Conservation (phyloP, 1,140 invertebrate genomes). For the Copidosoma floridanum region DNA sequence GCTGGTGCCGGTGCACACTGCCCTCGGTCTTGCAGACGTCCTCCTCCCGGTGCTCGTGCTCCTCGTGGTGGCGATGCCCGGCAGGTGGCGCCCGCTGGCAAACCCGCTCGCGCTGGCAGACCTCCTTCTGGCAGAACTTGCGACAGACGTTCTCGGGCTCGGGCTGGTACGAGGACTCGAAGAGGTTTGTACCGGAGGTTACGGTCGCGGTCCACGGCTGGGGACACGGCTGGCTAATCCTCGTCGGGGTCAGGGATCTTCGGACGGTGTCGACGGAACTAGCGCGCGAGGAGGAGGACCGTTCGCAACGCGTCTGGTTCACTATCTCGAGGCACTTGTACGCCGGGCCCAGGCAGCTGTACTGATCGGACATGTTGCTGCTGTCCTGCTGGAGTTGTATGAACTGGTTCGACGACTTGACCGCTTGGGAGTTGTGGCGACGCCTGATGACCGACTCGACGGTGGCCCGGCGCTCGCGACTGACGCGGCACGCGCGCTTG, state of each 20-base stretch:
- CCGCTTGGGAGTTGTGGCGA: no score
- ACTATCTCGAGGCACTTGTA: slow-evolving; percentile 45
- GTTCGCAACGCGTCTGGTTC: slow-evolving; percentile 33
- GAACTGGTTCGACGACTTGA: no score
- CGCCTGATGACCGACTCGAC: slow-evolving; percentile 34
- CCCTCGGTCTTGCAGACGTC: slow-evolving; percentile 25
- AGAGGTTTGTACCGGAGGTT: slow-evolving; percentile 37
- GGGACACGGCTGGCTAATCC: slow-evolving; percentile 50
- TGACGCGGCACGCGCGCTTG: slow-evolving; percentile 31
- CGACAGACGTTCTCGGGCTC: slow-evolving; percentile 39
- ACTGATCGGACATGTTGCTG: slow-evolving; percentile 40
- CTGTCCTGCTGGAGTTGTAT: slow-evolving; percentile 12
- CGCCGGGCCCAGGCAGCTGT: slow-evolving; percentile 45
- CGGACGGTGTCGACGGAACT: slow-evolving; percentile 47
- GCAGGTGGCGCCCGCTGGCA: slow-evolving; percentile 32
- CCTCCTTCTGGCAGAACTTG: slow-evolving; percentile 35
- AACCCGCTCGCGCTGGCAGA: slow-evolving; percentile 37
- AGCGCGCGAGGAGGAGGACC: slow-evolving; percentile 37
- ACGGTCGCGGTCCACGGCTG: slow-evolving; percentile 53
- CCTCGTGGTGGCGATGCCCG: slow-evolving; percentile 42
- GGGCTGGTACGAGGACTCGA: slow-evolving; percentile 37
- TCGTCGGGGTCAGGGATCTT: slow-evolving; percentile 51
- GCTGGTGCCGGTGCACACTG: slow-evolving; percentile 19
- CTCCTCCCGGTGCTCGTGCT: slow-evolving; percentile 39
- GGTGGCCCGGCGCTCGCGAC: slow-evolving; percentile 40